Base-by-base conservation (phyloP, 2,797 vertebrate genomes). In the Vireo griseus region DNA sequence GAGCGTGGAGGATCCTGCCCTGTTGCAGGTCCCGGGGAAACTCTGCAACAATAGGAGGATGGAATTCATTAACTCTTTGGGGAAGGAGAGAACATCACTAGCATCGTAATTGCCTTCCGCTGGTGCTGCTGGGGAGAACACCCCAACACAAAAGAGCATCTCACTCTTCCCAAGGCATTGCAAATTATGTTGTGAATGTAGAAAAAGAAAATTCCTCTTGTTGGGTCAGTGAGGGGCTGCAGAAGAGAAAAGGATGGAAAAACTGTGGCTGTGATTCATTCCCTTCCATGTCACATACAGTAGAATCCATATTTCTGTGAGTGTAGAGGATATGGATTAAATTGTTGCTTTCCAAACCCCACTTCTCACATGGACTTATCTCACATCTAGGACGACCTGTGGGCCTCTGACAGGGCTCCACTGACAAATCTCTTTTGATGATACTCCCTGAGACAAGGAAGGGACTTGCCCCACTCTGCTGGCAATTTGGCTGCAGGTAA, bases 401-500 rank as follows among this genome's bases (percentile, higher is more conserved):
- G 37, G 31, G 57, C 54, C 48, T 81, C 80, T 82, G 51, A 35
- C 80, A 50, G 69, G 42, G 68, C 51, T 90, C 39, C 86, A 74
- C 86, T 76, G 62, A 84, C 44, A 81, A 91, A 78, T 29, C n/a
- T 76, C 48, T 88, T 93, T 90, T 69, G 92, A 74, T 93, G 91
- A 93, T 80, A 86, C 66, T 93, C 79, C 91, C 91, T 93, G 92
- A 96, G 79, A 94, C 51, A 86, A 95, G 73, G 75, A 94, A 94
- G 84, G 84, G 68, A 33, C 93, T 95, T 97, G 95, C 88, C 94
- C 85, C 92, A 90, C 90, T 95, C 95, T 88, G 93, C 96, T 97
- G 97, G 95, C 94, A 86, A 44, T 95, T 96, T 92, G 94, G 88
- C 81, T 51, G 28, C 95, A 97, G 88, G 96, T 97, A 96, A 97